Evolutionary conservation across 2,888 invertebrate species (phyloP).

Genomic region (Cremastinae sp.): DNA sequence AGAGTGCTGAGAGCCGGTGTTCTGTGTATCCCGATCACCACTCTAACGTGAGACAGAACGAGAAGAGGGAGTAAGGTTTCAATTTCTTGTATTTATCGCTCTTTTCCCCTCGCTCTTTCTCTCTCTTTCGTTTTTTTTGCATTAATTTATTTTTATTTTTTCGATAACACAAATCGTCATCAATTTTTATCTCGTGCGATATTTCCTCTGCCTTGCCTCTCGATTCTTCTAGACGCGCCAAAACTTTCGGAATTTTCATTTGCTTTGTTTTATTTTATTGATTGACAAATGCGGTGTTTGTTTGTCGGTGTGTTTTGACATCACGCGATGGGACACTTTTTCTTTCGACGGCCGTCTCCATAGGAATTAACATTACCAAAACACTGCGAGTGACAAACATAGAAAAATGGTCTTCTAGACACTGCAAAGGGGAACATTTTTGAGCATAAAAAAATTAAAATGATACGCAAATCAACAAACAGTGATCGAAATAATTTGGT

Average conservation of each 20-base stretch:
- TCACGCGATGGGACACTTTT: background rate
- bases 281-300: no score
- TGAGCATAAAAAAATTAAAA: no score
- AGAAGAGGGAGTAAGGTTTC: conserved; percentile 53
- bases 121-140: background rate
- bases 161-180: background rate
- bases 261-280: no score
- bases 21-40: conserved; percentile 46
- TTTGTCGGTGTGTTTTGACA: conserved; percentile 2
- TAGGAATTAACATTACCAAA: background rate
- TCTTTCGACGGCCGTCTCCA: background rate
- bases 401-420: no score
- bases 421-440: no score
- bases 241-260: conserved; percentile 1
- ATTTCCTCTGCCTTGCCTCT: conserved; percentile 4
- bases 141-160: background rate
- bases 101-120: conserved; percentile 23
- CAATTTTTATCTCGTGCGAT: background rate
- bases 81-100: conserved; percentile 38
- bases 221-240: background rate
- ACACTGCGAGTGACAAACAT: background rate
- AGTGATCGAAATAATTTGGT: no score
- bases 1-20: conserved; percentile 32
- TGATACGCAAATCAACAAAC: no score
- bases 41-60: conserved; percentile 51